Evolutionary conservation across 2,113 vertebrate species (phyloP).

Genomic region (human (Homo sapiens)): DNA sequence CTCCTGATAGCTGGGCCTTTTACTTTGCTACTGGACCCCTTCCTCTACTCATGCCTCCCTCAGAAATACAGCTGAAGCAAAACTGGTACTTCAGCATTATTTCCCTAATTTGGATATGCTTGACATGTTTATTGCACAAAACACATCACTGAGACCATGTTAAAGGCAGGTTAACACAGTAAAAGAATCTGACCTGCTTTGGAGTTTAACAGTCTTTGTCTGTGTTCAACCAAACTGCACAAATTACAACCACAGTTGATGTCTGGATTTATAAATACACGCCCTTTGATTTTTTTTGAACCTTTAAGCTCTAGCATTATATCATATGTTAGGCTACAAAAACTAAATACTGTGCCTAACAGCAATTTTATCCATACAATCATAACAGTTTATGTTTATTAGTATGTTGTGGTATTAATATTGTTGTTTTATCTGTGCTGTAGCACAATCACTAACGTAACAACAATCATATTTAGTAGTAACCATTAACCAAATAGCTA

Average conservation of each 20-base stretch:
- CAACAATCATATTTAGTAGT: constrained; percentile 44
- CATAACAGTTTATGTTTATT: constrained; percentile 54
- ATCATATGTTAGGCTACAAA: constrained; percentile 61
- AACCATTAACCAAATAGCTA: constrained; percentile 48
- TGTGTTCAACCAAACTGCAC: constrained; percentile 61
- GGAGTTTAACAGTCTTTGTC: constrained; percentile 63
- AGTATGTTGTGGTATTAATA: constrained; percentile 42
- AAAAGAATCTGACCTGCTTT: constrained; percentile 63
- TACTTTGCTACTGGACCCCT: neutral
- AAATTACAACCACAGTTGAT: constrained; percentile 38
- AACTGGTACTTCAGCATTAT: constrained; percentile 55
- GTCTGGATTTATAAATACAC: constrained; percentile 66
- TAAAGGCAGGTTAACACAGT: constrained; percentile 48
- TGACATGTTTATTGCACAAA: constrained; percentile 57
- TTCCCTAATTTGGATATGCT: constrained; percentile 45
- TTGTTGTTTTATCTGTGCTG: constrained; percentile 44
- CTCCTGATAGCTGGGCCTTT: neutral
- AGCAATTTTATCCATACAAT: constrained; percentile 48
- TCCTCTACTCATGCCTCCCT: neutral
- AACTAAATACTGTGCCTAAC: constrained; percentile 34
- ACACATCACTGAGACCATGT: neutral
- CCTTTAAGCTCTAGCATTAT: constrained; percentile 54
- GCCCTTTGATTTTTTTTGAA: constrained; percentile 8
- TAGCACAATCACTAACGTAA: neutral
- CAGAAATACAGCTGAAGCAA: constrained; percentile 3